Conservation (phyloP, 2,888 invertebrate species). For the Caenorhabditis wallacei region DNA sequence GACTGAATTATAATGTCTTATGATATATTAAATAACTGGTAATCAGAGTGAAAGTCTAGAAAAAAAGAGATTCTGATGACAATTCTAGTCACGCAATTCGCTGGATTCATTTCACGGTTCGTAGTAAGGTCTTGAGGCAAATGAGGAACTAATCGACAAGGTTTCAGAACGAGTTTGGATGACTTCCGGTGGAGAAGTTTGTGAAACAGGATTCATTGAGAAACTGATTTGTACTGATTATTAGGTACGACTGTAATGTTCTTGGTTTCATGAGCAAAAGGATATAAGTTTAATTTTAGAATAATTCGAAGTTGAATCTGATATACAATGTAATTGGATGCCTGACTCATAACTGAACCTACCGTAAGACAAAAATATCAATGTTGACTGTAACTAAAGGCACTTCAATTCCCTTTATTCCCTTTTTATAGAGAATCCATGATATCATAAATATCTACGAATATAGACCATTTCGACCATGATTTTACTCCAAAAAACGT, state of each 20-base stretch:
- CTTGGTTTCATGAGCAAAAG: too few relatives aligned
- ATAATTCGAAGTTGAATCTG: too few relatives aligned
- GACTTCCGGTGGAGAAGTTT: too few relatives aligned
- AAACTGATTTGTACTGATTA: too few relatives aligned
- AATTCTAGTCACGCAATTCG: slow-evolving; percentile 26
- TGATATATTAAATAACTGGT: slow-evolving; percentile 6
- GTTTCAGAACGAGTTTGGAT: slow-evolving; percentile 3
- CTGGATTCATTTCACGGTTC: slow-evolving; percentile 8
- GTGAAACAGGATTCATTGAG: too few relatives aligned
- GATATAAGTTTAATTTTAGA: too few relatives aligned
- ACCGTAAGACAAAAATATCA: too few relatives aligned
- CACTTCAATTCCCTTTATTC: neutral
- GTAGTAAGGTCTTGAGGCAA: neutral
- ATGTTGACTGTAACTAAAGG: neutral
- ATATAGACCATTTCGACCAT: slow-evolving; percentile 36
- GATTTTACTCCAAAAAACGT: slow-evolving; percentile 19
- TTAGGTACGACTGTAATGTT: too few relatives aligned
- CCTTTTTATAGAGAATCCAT: slow-evolving; percentile 22
- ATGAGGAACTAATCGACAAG: neutral
- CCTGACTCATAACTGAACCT: too few relatives aligned
- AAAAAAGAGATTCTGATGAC: neutral
- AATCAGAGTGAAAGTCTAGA: slow-evolving; percentile 8
- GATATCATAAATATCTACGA: slow-evolving; percentile 21
- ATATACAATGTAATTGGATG: too few relatives aligned
- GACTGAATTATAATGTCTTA: slow-evolving; percentile 2